A percentile compares a stretch with the other conserved stretches of the same genome.
phyloP scores from a whole-genome alignment of 2,888 invertebrate genomes.

The Pherbina coryleti region DNA sequence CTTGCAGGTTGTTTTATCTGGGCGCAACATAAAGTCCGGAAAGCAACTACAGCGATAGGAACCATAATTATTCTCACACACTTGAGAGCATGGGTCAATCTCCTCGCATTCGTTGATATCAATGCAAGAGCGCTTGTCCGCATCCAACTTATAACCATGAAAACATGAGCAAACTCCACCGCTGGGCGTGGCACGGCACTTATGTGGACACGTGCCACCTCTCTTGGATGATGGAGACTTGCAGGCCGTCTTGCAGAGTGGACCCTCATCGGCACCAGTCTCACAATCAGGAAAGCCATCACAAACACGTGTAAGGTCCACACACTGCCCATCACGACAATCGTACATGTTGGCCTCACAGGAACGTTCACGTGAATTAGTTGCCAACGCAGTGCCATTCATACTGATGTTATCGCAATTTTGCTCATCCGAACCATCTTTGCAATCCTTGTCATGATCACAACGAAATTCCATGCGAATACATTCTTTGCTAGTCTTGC shows the following conservation, averaged over 20 bases:
- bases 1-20: conserved; percentile 78
- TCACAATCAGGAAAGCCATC: conserved; percentile 75
- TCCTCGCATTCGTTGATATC: conserved; percentile 81
- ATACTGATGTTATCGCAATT: conserved; percentile 66
- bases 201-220: conserved; percentile 70
- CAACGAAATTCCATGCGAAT: conserved; percentile 74
- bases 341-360: conserved; percentile 70
- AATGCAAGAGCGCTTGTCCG: conserved; percentile 73
- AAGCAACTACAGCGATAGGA: conserved; percentile 66
- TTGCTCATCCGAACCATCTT: conserved; percentile 81
- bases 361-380: conserved; percentile 47
- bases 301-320: conserved; percentile 76
- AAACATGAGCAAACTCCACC: conserved; percentile 78
- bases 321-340: conserved; percentile 76
- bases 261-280: conserved; percentile 80
- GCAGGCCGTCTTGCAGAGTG: conserved; percentile 73
- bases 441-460: conserved; percentile 77
- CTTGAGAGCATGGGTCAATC: conserved; percentile 75
- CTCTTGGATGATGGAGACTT: conserved; percentile 39
- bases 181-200: conserved; percentile 76
- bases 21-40: conserved; percentile 68
- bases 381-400: conserved; percentile 48
- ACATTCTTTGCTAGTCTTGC: conserved; percentile 74
- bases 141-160: conserved; percentile 72
- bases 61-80: conserved; percentile 66